Conservation (phyloP, 2,113 vertebrate genomes). For the Cheirogaleus medius region DNA sequence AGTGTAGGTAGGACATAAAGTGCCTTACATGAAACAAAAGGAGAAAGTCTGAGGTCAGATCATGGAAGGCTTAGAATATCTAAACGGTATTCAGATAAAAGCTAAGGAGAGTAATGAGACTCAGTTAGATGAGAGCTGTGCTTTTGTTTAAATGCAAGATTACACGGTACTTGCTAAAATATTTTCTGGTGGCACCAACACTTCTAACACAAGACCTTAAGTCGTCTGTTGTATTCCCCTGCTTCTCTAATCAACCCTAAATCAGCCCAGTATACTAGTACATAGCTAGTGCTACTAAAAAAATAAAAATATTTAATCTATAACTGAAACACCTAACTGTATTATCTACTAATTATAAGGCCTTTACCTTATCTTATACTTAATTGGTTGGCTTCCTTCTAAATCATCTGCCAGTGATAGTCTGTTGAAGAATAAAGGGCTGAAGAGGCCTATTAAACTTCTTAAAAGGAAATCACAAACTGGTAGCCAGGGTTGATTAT, state of each 20-base stretch:
- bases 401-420: not conserved
- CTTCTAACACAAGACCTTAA: not conserved
- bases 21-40: not conserved
- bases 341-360: not conserved
- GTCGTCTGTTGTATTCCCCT: not conserved
- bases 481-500: not conserved
- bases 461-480: not conserved
- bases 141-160: not conserved
- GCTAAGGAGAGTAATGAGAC: not conserved
- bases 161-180: not conserved
- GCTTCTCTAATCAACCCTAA: not conserved
- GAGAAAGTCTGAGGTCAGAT: not conserved
- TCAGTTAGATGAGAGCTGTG: not conserved
- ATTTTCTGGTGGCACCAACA: not conserved
- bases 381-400: conserved; percentile 3
- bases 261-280: not conserved
- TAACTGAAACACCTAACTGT: not conserved
- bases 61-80: not conserved
- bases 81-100: not conserved
- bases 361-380: not conserved
- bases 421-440: not conserved
- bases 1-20: not conserved
- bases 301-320: conserved; percentile 22
- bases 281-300: not conserved
- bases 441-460: not conserved